Base-by-base conservation (phyloP, 2,113 vertebrate species). In the Aspidoscelis tigris region DNA sequence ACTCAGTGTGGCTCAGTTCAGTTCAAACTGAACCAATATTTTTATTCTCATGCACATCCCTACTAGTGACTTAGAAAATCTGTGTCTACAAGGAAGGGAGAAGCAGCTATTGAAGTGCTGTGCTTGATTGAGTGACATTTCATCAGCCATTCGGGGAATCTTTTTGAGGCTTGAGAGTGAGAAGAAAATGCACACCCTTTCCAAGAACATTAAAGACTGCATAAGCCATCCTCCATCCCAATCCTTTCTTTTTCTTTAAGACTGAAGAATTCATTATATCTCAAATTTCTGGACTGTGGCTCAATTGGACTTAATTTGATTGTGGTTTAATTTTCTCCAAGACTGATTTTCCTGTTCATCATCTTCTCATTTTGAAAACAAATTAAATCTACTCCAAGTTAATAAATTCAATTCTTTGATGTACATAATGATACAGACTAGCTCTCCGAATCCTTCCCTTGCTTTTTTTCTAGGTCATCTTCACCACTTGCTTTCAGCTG, bases 211-310 rank as follows among this genome's bases (percentile, higher is more conserved):
- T 44, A 44, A 73, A 61, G 53, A 12, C 14, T 73, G 88, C 33
- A 83, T 86, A 82, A 65, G 84, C 89, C 76, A 87, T 89, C 79
- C 21, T 55, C 61, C 75, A 71, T 78, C 68, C 80, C 80, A 64
- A n/a, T 43, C 14, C 14, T n/a, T 61, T 73, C 33, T 81, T 81
- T 73, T 70, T 44, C 33, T 73, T 81, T 81, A 73, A 73, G 70
- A 43, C 69, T 81, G 53, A 81, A 44, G 68, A 68, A 0, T 85
- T 64, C 88, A 9, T 65, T 20, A 4, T 84, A 84, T 33, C 39
- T n/a, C 1, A 20, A 2, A 21, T n/a, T 71, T 86, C 73, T 76
- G 76, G 80, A 33, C 12, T n/a, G 43, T 71, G 18, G 39, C 14
- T 47, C 22, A 81, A n/a, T 43, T 82, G 26, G 0, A 0, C 24